Conservation (phyloP, 2,888 invertebrate genomes). For the Ceraclea dissimilis region DNA sequence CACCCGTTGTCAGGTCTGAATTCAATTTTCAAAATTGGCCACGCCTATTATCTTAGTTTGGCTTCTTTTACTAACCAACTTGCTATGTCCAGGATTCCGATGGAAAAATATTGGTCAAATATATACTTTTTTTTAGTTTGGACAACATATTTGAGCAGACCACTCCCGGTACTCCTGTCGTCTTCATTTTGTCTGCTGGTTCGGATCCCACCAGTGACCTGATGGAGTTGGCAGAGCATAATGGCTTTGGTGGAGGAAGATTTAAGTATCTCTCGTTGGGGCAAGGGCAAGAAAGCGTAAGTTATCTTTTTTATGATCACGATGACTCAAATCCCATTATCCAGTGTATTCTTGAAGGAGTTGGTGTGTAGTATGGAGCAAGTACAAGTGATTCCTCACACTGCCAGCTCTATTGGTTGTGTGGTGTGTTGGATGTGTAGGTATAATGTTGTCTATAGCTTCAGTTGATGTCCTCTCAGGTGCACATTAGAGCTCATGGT, state of each 20-base stretch:
- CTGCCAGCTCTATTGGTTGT: too few relatives aligned
- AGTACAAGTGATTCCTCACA: too few relatives aligned
- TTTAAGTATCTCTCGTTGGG: constrained; percentile 87
- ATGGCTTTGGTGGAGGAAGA: constrained; percentile 64
- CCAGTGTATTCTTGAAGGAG: too few relatives aligned
- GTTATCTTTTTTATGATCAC: constrained; percentile 28
- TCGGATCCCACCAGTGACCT: constrained; percentile 87
- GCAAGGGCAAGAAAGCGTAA: constrained; percentile 84
- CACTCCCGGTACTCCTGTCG: constrained; percentile 74
- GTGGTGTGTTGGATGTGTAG: too few relatives aligned
- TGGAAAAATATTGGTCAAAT: too few relatives aligned
- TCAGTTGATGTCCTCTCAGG: too few relatives aligned
- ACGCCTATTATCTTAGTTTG: not conserved
- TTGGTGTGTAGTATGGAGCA: too few relatives aligned
- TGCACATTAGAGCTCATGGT: too few relatives aligned
- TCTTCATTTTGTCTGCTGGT: constrained; percentile 90
- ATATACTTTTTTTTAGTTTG: constrained; percentile 48
- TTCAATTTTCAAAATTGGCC: too few relatives aligned
- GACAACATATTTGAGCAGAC: constrained; percentile 82
- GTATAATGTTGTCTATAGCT: too few relatives aligned
- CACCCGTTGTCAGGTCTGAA: constrained; percentile 65
- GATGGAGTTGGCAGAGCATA: constrained; percentile 67
- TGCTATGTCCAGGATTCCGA: too few relatives aligned
- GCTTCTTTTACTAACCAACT: not conserved
- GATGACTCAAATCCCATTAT: too few relatives aligned